phyloP scores from a whole-genome alignment of 53 echinoderm and acorn worm species.

The Apostichopus leukothele region DNA sequence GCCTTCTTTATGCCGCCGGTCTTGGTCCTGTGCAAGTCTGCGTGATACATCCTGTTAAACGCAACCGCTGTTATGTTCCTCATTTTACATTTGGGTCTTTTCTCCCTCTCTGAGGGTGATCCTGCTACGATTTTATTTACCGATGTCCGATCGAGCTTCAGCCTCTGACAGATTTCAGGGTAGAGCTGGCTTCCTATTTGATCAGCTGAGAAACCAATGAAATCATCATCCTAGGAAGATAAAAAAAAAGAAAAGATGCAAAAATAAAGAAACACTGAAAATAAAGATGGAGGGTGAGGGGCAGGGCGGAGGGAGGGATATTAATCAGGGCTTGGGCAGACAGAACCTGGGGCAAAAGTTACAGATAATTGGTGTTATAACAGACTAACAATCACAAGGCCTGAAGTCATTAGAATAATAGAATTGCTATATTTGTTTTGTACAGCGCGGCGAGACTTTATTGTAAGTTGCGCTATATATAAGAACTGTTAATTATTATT shows the following conservation, averaged over 20 bases:
- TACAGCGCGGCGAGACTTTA: no score
- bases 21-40: slow-evolving; percentile 45
- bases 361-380: no score
- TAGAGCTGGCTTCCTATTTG: slow-evolving; percentile 52
- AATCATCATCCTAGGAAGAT: slow-evolving; percentile 68
- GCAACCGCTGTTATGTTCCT: background rate
- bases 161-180: slow-evolving; percentile 14
- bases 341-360: no score
- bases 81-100: slow-evolving; percentile 9
- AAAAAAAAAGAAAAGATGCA: background rate
- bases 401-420: no score
- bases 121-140: background rate
- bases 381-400: no score
- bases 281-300: background rate
- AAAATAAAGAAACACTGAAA: no score
- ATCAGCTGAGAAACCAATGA: slow-evolving; percentile 67
- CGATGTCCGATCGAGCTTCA: background rate
- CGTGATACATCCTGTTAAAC: slow-evolving; percentile 22
- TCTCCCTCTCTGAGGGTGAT: background rate
- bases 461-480: no score
- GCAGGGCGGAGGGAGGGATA: background rate
- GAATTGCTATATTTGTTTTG: no score
- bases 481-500: no score
- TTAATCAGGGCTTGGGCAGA: no score
- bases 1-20: slow-evolving; percentile 20